Evolutionary conservation across 2,888 invertebrate genomes (phyloP).

Genomic region (Apamea epomidion): DNA sequence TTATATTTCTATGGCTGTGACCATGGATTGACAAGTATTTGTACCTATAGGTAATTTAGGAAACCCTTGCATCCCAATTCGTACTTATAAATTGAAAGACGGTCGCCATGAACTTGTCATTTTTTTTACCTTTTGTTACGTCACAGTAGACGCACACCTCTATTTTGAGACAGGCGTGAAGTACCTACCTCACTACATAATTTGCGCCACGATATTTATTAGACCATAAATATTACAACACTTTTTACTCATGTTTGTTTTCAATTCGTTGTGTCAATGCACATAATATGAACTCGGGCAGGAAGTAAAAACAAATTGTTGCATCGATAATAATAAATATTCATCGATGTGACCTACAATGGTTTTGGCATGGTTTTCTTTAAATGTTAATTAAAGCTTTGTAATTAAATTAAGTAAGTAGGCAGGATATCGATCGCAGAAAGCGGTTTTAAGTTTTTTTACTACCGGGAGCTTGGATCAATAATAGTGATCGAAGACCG

Average conservation of each 20-base stretch:
- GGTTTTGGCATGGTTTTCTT: slow-evolving; percentile 5
- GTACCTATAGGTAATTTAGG: background rate
- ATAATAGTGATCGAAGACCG: too few relatives aligned
- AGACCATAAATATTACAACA: slow-evolving; percentile 61
- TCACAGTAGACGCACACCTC: slow-evolving; percentile 37
- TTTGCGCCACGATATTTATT: slow-evolving; percentile 52
- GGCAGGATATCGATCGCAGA: background rate
- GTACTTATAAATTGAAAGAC: background rate
- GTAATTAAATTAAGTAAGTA: background rate
- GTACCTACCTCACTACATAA: slow-evolving; percentile 25
- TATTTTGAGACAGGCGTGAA: slow-evolving; percentile 51
- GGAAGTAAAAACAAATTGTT: slow-evolving; percentile 40
- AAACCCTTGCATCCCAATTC: background rate
- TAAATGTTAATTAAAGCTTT: slow-evolving; percentile 1
- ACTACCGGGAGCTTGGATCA: too few relatives aligned
- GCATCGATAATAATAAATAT: slow-evolving; percentile 12
- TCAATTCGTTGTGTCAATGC: slow-evolving; percentile 48
- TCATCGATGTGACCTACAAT: slow-evolving; percentile 36
- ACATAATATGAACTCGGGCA: slow-evolving; percentile 32
- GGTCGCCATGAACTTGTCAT: background rate
- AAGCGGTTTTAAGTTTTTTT: background rate
- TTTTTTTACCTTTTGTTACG: slow-evolving; percentile 9
- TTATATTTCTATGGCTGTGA: background rate
- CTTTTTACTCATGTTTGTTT: slow-evolving; percentile 56
- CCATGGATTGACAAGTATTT: background rate